Base-by-base conservation (phyloP, 1,140 invertebrate genomes). In the Pemphigus obesinymphae region DNA sequence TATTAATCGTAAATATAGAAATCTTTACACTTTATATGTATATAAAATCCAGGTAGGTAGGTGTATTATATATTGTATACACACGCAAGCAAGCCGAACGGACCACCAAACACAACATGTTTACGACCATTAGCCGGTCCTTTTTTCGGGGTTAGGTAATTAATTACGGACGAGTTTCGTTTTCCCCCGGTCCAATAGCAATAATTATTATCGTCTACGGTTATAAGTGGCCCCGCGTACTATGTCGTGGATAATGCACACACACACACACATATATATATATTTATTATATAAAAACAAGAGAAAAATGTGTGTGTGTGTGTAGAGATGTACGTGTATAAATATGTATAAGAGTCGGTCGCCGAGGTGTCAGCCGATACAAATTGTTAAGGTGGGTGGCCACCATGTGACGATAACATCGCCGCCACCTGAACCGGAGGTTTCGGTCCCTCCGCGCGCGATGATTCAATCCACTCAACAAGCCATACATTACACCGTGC, bases 361-460 rank as follows among this genome's bases (percentile, higher is more conserved):
- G 70, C 15, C 43, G 26, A 61, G 76, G 76, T 80, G 76, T 80
- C 76, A 63, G 76, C 76, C 76, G 76, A 80, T 80, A 80, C 76
- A 80, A 80, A 80, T 80, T 80, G 76, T 80, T 80, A 29, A 80
- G 76, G 76, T 80, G 76, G 76, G 76, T 80, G 76, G 76, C 76
- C 76, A 80, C 76, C 76, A 63, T 80, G 76, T 80, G 76, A 80
- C 76, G 76, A 80, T 80, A 80, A 80, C 76, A 80, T 80, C 76
- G 55, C 76, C 55, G 76, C 76, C 76, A 63, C 76, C 76, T 80
- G 76, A 80, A 63, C 76, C 76, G 48, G 75, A 78, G 75, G 76
- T 80, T 63, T 80, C 55, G 76, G 55, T 78, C 73, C 50, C 73
- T 55, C 48, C 17, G 48, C 50, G 50, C 50, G 31, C 50, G 73